phyloP scores from a whole-genome alignment of 2,888 invertebrate genomes.

The Meteorus cinctellus region DNA sequence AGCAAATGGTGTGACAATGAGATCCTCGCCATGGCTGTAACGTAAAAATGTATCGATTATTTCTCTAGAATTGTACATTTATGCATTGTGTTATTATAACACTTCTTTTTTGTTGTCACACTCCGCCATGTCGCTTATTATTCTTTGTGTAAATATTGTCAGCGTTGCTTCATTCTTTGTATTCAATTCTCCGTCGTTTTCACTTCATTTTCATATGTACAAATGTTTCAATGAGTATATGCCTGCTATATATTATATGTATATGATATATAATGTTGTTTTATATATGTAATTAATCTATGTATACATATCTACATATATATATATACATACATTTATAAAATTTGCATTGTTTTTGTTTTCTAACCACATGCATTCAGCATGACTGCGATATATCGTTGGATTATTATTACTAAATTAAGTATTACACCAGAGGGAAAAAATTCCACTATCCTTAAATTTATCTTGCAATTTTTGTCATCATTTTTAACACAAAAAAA shows the following conservation, averaged over 20 bases:
- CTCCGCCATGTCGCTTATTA: not conserved
- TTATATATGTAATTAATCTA: not conserved
- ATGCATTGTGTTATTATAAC: not conserved
- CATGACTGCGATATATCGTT: constrained; percentile 43
- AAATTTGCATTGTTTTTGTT: constrained; percentile 43
- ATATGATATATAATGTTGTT: not conserved
- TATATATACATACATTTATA: not conserved
- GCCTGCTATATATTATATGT: not conserved
- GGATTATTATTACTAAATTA: constrained; percentile 8
- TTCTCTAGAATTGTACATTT: not conserved
- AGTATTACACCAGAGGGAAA: not conserved
- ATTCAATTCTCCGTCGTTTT: not conserved
- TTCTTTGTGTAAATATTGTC: not conserved
- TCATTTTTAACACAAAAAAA: too few relatives aligned
- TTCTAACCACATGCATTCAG: constrained; percentile 44
- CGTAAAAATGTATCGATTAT: constrained; percentile 52
- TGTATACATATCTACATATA: not conserved
- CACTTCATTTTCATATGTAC: not conserved
- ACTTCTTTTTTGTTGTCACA: constrained; percentile 8
- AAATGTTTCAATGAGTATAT: not conserved
- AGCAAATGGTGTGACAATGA: constrained; percentile 99
- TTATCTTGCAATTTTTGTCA: too few relatives aligned
- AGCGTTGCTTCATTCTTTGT: not conserved
- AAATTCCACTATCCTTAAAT: not conserved
- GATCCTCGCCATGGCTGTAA: constrained; percentile 96